These are phyloP conservation scores for Austrolebias charrua DNA, from an alignment of 2,797 vertebrate species.

Conservation along the genomic window DNA sequence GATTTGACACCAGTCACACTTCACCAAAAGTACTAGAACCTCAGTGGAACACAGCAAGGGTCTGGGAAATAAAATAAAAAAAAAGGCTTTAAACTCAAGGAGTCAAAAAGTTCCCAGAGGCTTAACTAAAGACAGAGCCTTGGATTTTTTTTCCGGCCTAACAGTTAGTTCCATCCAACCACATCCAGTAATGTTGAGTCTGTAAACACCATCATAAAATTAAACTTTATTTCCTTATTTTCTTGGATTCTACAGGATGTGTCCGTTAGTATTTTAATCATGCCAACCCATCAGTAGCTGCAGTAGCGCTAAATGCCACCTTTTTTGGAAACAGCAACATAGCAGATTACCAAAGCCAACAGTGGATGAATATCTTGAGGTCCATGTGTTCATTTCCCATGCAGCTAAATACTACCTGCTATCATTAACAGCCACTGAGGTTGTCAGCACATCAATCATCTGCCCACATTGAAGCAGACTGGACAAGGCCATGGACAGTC, in stretches of 20 bases:
- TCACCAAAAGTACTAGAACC: conserved; percentile 28
- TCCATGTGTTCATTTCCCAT: conserved; percentile 39
- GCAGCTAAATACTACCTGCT: conserved; percentile 53
- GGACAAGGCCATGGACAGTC: conserved; percentile 59
- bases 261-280: conserved; percentile 35
- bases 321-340: conserved; percentile 40
- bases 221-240: neutral
- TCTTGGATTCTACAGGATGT: conserved; percentile 26
- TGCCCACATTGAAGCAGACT: conserved; percentile 30
- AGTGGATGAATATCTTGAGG: conserved; percentile 42
- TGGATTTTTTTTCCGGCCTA: neutral
- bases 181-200: neutral
- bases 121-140: conserved; percentile 4
- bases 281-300: conserved; percentile 29
- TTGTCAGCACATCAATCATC: conserved; percentile 17
- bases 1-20: conserved; percentile 62
- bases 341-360: conserved; percentile 24
- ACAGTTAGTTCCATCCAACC: neutral
- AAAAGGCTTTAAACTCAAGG: neutral
- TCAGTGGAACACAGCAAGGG: conserved; percentile 8
- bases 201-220: conserved; percentile 7
- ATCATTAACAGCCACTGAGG: conserved; percentile 35
- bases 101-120: conserved; percentile 6
- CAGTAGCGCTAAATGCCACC: conserved; percentile 3
- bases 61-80: neutral